Evolutionary conservation across 2,888 invertebrate species (phyloP).

Genomic region (Machimus rusticus): DNA sequence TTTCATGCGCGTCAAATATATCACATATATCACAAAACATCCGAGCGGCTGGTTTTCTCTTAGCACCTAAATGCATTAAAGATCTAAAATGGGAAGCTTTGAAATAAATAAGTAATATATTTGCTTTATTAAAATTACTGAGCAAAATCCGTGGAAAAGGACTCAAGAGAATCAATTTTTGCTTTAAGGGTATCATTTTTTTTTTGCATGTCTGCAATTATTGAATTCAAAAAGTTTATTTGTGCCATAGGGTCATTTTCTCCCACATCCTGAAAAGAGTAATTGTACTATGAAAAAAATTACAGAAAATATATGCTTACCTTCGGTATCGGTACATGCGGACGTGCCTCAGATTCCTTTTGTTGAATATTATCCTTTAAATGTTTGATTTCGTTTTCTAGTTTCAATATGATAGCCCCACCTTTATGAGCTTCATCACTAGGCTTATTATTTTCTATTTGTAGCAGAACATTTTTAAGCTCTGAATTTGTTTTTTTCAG

Average conservation of each 20-base stretch:
- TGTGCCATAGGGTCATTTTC: slow-evolving; percentile 67
- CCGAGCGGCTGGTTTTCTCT: slow-evolving; percentile 72
- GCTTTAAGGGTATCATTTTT: slow-evolving; percentile 87
- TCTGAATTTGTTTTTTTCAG: background rate
- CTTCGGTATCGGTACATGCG: background rate
- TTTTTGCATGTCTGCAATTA: slow-evolving; percentile 94
- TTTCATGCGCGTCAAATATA: slow-evolving; percentile 94
- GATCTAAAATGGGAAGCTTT: background rate
- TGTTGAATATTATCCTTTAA: background rate
- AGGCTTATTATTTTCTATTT: slow-evolving; percentile 13
- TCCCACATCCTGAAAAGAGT: slow-evolving; percentile 56
- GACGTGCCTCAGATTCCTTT: background rate
- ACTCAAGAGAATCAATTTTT: slow-evolving; percentile 80
- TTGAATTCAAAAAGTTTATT: slow-evolving; percentile 92
- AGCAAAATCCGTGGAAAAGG: slow-evolving; percentile 60
- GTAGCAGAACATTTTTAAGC: background rate
- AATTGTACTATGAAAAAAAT: background rate
- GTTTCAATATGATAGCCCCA: background rate
- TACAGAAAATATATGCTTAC: background rate
- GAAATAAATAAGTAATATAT: background rate
- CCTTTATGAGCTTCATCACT: background rate
- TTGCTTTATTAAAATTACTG: slow-evolving; percentile 60
- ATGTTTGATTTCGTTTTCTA: background rate
- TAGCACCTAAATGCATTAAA: slow-evolving; percentile 63
- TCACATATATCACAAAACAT: slow-evolving; percentile 98